Base-by-base conservation (phyloP, 2,888 invertebrate genomes). In the Apodemia zela region DNA sequence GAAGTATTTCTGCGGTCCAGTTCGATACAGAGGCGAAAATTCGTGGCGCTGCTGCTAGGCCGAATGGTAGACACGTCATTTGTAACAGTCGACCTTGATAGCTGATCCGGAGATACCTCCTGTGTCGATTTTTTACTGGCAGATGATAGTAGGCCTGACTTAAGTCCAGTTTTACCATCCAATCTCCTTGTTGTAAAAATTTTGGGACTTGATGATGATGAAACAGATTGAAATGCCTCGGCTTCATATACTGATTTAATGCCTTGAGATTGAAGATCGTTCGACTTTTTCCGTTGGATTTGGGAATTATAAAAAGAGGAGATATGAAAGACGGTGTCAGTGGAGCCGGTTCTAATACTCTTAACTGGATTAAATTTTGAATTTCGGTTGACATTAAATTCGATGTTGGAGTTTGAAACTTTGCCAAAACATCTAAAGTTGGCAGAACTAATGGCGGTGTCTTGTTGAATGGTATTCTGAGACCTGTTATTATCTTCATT, bases 21-120 rank as follows among this genome's bases (percentile, higher is more conserved):
- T 71, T 71, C 42, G 69, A 66, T 6, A 68, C 60, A 2, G 63
- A 59, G 1, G 69, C 65, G 62, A 70, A 70, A 25, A 69, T 68
- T 10, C 59, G 45, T 15, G 70, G 70, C n/a, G 69, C 66, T 33
- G 68, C 64, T 18, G 66, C 61, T 45, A 71, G 59, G 18, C 71
- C 69, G 54, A 71, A 71, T 17, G 68, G 68, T 5, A 71, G 66
- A 49, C 67, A 70, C 11, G 66, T 69, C 66, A 70, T 66, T 35
- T 71, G 70, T 8, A 67, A 62, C 5, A 69, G 49, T 35, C 3
- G 21, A 35, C 58, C 58, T 25, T 63, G 47, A 57, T 47, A 57
- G 29, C 58, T 42, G n/a, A 54, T 59, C 21, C 54, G 54, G 0
- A 61, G 54, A 54, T 54, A 61, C 35, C 51, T 49, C 35, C 61